These are phyloP conservation scores for Machimus rusticus DNA, from an alignment of 2,888 invertebrate species.

Conservation along the genomic window DNA sequence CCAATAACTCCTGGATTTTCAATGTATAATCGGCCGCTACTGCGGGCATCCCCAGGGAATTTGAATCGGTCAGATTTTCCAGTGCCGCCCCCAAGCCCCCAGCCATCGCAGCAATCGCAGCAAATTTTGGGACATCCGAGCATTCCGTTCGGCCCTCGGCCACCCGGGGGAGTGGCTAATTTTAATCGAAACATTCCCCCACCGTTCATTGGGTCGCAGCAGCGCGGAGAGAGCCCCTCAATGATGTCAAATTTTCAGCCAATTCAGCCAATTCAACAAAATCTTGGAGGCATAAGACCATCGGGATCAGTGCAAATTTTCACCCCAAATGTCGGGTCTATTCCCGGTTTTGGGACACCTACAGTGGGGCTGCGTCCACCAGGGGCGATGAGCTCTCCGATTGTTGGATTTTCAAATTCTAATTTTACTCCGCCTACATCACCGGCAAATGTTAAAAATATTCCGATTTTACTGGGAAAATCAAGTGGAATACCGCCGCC, in stretches of 20 bases:
- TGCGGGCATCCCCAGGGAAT: neutral
- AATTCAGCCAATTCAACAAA: neutral
- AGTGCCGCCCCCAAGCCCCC: neutral
- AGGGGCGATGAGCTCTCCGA: neutral
- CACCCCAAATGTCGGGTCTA: neutral
- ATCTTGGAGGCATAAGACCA: neutral
- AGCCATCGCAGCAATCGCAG: neutral
- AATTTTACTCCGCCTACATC: neutral
- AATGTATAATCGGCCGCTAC: neutral
- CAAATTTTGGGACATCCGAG: slow-evolving; percentile 2
- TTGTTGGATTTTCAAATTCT: neutral
- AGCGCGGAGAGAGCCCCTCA: neutral
- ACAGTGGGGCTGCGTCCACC: neutral
- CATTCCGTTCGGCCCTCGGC: slow-evolving; percentile 15
- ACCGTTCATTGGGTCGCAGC: neutral
- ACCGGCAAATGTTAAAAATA: neutral
- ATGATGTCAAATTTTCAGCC: neutral
- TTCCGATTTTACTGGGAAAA: neutral
- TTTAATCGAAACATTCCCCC: slow-evolving; percentile 18
- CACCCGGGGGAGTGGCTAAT: slow-evolving; percentile 17
- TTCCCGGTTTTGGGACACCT: neutral
- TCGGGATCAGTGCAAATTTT: neutral
- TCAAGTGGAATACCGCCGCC: neutral
- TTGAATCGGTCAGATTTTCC: neutral
- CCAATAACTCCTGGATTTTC: neutral